Percentiles rank a stretch among this genome's conserved stretches.
Evolutionary conservation across 2,797 vertebrate genomes (phyloP).

Genomic region (Xenopus petersii): DNA sequence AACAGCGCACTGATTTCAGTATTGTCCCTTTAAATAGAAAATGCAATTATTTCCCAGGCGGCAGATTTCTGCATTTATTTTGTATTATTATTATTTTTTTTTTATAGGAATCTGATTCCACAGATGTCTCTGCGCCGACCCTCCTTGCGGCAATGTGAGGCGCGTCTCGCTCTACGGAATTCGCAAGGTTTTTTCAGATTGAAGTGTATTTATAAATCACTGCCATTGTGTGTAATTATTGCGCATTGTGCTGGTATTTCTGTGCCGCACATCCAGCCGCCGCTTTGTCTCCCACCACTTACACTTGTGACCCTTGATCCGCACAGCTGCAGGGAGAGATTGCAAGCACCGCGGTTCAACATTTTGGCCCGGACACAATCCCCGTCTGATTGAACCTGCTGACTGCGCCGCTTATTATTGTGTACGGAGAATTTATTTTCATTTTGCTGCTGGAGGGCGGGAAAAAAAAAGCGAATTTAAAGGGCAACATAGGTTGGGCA

Average conservation of each 20-base stretch:
- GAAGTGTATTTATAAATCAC: conserved; percentile 30
- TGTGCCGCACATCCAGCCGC: conserved; percentile 12
- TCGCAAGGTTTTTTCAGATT: conserved; percentile 21
- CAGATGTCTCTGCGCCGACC: too few relatives aligned
- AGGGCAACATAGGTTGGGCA: too few relatives aligned
- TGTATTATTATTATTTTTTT: too few relatives aligned
- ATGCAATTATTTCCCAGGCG: too few relatives aligned
- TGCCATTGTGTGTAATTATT: conserved; percentile 38
- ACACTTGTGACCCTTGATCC: conserved; percentile 23
- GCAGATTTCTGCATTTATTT: too few relatives aligned
- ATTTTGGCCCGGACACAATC: conserved; percentile 35
- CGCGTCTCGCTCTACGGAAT: neutral
- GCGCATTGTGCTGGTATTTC: conserved; percentile 35
- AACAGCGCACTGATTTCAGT: too few relatives aligned
- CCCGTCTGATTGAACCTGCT: conserved; percentile 42
- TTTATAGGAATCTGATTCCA: too few relatives aligned
- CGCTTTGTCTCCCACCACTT: conserved; percentile 10
- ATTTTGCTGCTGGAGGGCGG: too few relatives aligned
- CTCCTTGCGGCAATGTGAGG: too few relatives aligned
- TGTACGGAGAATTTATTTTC: too few relatives aligned
- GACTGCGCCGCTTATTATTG: neutral
- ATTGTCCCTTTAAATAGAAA: too few relatives aligned
- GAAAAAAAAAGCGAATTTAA: too few relatives aligned
- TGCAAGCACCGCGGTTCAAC: neutral
- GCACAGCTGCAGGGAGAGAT: conserved; percentile 25